phyloP scores from a whole-genome alignment of 2,888 invertebrate species.

The Sarcophaga variegata region DNA sequence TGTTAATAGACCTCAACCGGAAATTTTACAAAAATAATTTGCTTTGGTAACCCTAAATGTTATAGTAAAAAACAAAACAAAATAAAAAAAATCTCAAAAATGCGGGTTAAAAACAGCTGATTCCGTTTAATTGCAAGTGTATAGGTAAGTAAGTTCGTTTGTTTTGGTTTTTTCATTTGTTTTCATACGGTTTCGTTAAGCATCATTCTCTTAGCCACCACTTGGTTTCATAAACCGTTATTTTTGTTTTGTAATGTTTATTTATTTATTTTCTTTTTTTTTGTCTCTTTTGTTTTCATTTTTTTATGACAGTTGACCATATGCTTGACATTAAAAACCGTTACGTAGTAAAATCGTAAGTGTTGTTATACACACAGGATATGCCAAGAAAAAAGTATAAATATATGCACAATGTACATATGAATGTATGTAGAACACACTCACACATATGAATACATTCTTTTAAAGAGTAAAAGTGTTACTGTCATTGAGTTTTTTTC shows the following conservation, averaged over 20 bases:
- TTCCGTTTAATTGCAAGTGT: constrained; percentile 8
- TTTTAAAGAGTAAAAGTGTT: constrained; percentile 35
- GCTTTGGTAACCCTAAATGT: background rate
- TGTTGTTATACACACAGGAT: constrained; percentile 64
- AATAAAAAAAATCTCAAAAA: background rate
- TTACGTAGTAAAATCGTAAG: constrained; percentile 61
- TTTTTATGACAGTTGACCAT: constrained; percentile 48
- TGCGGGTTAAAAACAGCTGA: constrained; percentile 36
- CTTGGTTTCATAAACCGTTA: constrained; percentile 18
- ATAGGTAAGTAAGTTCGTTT: constrained; percentile 12
- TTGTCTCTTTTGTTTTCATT: background rate
- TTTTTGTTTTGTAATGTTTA: constrained; percentile 43
- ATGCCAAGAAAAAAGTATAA: constrained; percentile 29
- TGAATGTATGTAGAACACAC: background rate
- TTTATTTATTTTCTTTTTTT: background rate
- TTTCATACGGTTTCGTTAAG: constrained; percentile 9
- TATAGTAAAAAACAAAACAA: background rate
- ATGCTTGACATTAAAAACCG: constrained; percentile 66
- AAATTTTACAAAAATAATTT: background rate
- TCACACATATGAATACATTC: background rate
- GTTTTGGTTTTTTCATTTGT: constrained; percentile 8
- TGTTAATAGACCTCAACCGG: too few species aligned
- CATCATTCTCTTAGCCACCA: background rate
- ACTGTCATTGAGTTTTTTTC: background rate
- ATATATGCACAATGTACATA: background rate